phyloP scores from a whole-genome alignment of 2,113 vertebrate genomes.

The Tringa solitaria region DNA sequence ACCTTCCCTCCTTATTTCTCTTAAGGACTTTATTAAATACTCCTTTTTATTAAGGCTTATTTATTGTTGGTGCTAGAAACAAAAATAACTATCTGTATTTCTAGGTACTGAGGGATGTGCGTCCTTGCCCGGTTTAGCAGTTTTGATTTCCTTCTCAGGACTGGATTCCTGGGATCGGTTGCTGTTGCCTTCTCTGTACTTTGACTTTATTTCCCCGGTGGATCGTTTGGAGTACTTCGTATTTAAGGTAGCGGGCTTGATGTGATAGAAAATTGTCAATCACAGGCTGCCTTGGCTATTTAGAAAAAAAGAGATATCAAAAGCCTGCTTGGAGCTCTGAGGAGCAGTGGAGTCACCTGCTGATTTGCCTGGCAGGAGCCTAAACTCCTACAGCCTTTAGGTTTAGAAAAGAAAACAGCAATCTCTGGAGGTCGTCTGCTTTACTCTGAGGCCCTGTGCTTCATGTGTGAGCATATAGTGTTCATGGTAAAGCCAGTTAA shows the following conservation, averaged over 20 bases:
- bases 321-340: constrained; percentile 30
- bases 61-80: not conserved
- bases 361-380: constrained; percentile 24
- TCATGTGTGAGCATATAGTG: rapidly evolving
- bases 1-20: constrained; percentile 26
- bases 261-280: constrained; percentile 29
- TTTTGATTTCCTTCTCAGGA: not conserved
- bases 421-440: not conserved
- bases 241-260: constrained; percentile 42
- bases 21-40: constrained; percentile 7
- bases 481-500: not conserved
- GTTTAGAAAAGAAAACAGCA: not conserved
- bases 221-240: not conserved
- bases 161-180: not conserved
- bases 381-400: not conserved
- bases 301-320: constrained; percentile 37
- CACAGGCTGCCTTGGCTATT: constrained; percentile 13
- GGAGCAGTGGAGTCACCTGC: constrained; percentile 39
- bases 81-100: not conserved
- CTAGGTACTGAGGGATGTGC: not conserved
- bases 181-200: not conserved
- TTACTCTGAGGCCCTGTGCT: not conserved
- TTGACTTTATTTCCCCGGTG: not conserved
- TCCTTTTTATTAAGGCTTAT: constrained; percentile 29
- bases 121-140: not conserved